Percentiles rank a stretch among this genome's conserved stretches.
phyloP scores from a whole-genome alignment of 2,888 invertebrate species.

The Xanthorhoe spadicearia region DNA sequence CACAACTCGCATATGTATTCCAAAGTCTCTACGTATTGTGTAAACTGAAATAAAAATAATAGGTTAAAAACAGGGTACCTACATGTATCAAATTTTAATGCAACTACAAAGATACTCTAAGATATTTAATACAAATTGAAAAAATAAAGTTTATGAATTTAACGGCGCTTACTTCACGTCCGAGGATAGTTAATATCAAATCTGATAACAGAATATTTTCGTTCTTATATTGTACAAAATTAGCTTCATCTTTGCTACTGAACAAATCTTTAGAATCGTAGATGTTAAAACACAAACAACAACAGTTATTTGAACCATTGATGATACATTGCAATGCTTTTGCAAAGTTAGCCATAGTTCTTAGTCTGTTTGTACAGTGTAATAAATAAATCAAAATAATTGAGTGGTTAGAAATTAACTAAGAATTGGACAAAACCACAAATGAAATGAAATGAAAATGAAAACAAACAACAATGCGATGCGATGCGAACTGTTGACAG shows the following conservation, averaged over 20 bases:
- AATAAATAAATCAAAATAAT: too few species aligned
- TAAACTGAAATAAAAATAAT: conserved; percentile 56
- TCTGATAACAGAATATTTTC: conserved; percentile 53
- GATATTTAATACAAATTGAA: too few species aligned
- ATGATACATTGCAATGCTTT: conserved; percentile 55
- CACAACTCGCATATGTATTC: conserved; percentile 62
- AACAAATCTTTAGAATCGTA: conserved; percentile 46
- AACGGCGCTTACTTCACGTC: conserved; percentile 55
- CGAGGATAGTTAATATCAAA: conserved; percentile 57
- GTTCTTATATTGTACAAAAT: conserved; percentile 50
- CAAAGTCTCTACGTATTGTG: conserved; percentile 52
- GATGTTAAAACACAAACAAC: conserved; percentile 63
- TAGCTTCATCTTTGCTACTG: conserved; percentile 57
- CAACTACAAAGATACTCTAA: too few species aligned
- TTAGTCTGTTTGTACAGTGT: neutral
- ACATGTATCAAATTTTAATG: too few species aligned
- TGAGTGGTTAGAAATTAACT: too few species aligned
- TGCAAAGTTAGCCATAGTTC: conserved; percentile 49
- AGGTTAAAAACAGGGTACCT: neutral
- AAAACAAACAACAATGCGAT: too few species aligned
- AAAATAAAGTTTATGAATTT: too few species aligned
- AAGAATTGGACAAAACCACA: too few species aligned
- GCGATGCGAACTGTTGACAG: too few species aligned
- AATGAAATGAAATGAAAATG: too few species aligned
- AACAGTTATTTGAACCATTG: conserved; percentile 57